Evolutionary conservation across 1,140 invertebrate genomes (phyloP), one percentile per base, ranked within the genome.

Genomic region (Bathynomus jamesi): DNA sequence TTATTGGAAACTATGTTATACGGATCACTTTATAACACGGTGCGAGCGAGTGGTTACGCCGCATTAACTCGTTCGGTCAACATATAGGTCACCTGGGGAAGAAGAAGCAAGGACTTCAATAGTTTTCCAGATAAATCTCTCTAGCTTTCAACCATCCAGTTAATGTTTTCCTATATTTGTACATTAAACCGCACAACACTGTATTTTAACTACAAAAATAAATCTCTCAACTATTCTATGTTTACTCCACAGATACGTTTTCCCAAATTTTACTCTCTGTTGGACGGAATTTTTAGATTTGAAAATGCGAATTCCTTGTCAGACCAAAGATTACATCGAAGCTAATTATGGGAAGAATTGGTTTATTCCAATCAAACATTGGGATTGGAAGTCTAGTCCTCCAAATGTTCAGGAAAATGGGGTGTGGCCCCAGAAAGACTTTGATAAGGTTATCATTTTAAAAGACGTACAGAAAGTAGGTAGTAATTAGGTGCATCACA

Each of bases 341-440:
- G 85, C 86, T 5, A 87, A 87, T 79, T 87, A 87, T 80, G 87
- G 87, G 0, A 74, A 79, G 17, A 79, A 84, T 70, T 87, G 87
- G 87, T 79, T 80, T 73, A 78, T 79, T 27, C 87, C 86, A 29
- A 79, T 85, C 4, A 82, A 80, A 68, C 66, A 79, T 2, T 87
- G 86, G 87, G 84, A 86, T 76, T 87, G 87, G 87, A 87, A 87
- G 77, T 80, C 73, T 53, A 86, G 85, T 78, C 86, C 87, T 17
- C 78, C 83, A 53, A 87, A 87, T 80, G 86, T 87, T 4, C 64
- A 77, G 75, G 81, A 82, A 64, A 87, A 87, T 81, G 86, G 86
- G 17, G 75, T 81, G 62, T 87, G 87, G 87, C 82, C 83, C 27
- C 70, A 81, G 63, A 78, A 83, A 21, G 82, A 86, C 75, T 82